Conservation (phyloP, 2,888 invertebrate species). For the Herminia tarsipennalis region DNA sequence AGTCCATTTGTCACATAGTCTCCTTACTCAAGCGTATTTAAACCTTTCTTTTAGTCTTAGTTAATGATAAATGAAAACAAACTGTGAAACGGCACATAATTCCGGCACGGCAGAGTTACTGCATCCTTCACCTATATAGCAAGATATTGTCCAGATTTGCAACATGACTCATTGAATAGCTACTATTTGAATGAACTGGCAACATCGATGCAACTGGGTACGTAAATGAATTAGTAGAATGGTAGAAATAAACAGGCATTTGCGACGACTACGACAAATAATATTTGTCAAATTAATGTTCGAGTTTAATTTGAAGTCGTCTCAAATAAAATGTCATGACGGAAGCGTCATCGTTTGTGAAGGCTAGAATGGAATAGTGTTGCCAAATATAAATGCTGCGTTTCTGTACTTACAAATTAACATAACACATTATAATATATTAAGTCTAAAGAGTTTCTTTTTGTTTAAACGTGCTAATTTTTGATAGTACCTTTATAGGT, state of each 20-base stretch:
- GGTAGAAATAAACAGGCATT: slow-evolving; percentile 13
- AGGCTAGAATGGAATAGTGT: too few species aligned
- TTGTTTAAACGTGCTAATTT: too few species aligned
- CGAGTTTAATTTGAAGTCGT: slow-evolving; percentile 9
- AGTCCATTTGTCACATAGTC: too few species aligned
- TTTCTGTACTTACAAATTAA: too few species aligned
- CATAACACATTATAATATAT: too few species aligned
- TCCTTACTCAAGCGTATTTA: too few species aligned
- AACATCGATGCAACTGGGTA: slow-evolving; percentile 22
- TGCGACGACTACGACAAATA: slow-evolving; percentile 32
- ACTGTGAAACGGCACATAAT: slow-evolving; percentile 37
- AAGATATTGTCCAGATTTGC: slow-evolving; percentile 46
- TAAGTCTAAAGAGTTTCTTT: too few species aligned
- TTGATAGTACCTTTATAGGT: too few species aligned
- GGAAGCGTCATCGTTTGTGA: slow-evolving; percentile 28
- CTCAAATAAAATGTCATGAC: slow-evolving; percentile 40
- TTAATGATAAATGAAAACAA: slow-evolving; percentile 46
- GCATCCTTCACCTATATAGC: slow-evolving; percentile 51
- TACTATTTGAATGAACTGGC: slow-evolving; percentile 41
- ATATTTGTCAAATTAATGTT: slow-evolving; percentile 29
- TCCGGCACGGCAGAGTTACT: slow-evolving; percentile 29
- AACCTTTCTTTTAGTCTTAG: too few species aligned
- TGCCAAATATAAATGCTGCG: too few species aligned
- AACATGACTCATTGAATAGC: slow-evolving; percentile 35
- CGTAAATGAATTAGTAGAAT: slow-evolving; percentile 20